Base-by-base conservation (phyloP, 64 coral and sea anemone genomes). In the Dendrophyllia cribrosa region DNA sequence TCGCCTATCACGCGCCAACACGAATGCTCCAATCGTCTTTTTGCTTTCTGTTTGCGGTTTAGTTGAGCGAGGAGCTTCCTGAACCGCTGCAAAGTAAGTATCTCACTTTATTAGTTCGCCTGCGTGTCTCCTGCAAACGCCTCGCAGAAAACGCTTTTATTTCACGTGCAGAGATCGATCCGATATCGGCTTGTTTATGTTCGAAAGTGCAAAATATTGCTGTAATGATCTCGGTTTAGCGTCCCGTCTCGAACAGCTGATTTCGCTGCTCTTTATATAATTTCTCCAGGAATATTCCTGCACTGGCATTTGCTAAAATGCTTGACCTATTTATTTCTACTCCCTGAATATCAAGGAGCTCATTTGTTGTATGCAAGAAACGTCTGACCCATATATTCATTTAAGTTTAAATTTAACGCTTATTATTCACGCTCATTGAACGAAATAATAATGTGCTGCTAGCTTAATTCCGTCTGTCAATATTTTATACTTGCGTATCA, bases 1-100 rank as follows among this genome's bases (percentile, higher is more conserved):
- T 52, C 74, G 20, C 74, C 74, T 77, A 77, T 77, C 74, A 77
- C 50, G 21, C 9, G 74, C 53, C 21, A 4, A 77, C 74, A 77
- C 74, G n/a, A 0, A 50, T 49, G 15, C 49, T 51, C 2, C 61
- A 14, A 64, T 56, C 17, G 20, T 22, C 48, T 75, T 75, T 76
- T 77, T 10, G 7, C 7, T 23, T 77, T 77, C 74, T 22, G 7
- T 53, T 55, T 52, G 16, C 45, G 8, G 72, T 70, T n/a, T 70
- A 9, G 66, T 70, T 70, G 50, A n/a, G 7, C 48, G 11, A 64
- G 61, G 8, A 23, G 48, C 50, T 6, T 53, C 49, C 20, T 9
- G 20, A 9, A 77, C 19, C 61, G 1, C 17, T 11, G n/a, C 48
- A 23, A 77, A 55, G 74, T 77, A 77, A 77, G 74, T 51, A 46